Conservation (phyloP, 2,888 invertebrate genomes). For the Eristalis arbustorum region DNA sequence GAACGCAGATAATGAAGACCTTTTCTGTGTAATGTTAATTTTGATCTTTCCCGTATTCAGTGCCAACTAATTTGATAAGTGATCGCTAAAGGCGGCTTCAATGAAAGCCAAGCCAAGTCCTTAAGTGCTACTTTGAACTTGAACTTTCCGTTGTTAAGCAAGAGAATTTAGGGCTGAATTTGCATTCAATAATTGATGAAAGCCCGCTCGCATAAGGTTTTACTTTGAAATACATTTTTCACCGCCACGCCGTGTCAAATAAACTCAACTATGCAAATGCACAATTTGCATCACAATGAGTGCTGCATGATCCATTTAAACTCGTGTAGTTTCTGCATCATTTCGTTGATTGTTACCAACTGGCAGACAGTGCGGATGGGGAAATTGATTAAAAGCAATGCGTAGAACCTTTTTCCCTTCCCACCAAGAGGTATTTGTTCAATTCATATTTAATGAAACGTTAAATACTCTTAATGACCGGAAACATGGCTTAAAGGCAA, state of each 20-base stretch:
- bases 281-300: too few species aligned
- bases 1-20: neutral
- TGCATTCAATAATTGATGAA: neutral
- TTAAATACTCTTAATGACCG: conserved; percentile 50
- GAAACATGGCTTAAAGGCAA: conserved; percentile 38
- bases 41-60: neutral
- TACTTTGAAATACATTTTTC: neutral
- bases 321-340: neutral
- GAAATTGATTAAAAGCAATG: neutral
- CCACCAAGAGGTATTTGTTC: conserved; percentile 29
- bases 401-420: conserved; percentile 9
- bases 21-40: neutral
- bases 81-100: neutral
- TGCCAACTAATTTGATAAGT: neutral
- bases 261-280: too few species aligned
- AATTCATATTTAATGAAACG: conserved; percentile 39
- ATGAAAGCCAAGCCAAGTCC: neutral
- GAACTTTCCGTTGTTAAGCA: neutral
- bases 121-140: neutral
- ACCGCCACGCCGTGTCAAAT: neutral
- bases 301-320: too few species aligned
- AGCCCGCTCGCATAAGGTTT: neutral
- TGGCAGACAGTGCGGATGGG: too few species aligned
- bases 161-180: neutral
- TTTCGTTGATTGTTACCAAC: too few species aligned